Evolutionary conservation across 2,113 vertebrate species (phyloP).

Genomic region (Atrichornis clamosus): DNA sequence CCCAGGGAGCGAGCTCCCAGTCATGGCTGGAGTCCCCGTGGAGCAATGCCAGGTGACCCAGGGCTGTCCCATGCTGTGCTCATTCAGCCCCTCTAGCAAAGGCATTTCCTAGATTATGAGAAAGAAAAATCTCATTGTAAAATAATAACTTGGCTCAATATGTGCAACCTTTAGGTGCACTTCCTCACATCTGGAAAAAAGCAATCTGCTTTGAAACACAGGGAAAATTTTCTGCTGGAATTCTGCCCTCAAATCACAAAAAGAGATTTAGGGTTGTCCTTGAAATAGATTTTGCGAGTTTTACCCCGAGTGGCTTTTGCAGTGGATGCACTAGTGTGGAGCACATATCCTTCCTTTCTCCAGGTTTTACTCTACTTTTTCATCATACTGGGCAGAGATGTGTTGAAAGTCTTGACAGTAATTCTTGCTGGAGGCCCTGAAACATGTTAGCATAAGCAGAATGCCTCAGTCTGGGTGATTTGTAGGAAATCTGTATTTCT

Average conservation of each 20-base stretch:
- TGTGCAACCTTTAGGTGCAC: neutral
- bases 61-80: neutral
- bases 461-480: neutral
- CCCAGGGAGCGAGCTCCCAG: neutral
- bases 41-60: neutral
- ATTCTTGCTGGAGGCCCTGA: neutral
- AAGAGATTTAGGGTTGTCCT: neutral
- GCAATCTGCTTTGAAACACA: neutral
- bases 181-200: neutral
- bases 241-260: neutral
- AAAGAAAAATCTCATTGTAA: neutral
- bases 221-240: neutral
- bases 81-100: neutral
- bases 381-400: neutral
- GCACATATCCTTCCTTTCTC: neutral
- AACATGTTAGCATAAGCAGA: neutral
- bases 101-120: neutral
- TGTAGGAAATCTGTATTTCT: neutral
- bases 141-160: neutral
- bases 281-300: neutral
- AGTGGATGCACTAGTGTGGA: neutral
- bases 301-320: neutral
- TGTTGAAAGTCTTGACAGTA: neutral
- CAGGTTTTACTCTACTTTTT: neutral
- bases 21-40: neutral